These are phyloP conservation scores for Doryteuthis pealeii DNA, from an alignment of 1,140 invertebrate genomes.

Conservation along the genomic window DNA sequence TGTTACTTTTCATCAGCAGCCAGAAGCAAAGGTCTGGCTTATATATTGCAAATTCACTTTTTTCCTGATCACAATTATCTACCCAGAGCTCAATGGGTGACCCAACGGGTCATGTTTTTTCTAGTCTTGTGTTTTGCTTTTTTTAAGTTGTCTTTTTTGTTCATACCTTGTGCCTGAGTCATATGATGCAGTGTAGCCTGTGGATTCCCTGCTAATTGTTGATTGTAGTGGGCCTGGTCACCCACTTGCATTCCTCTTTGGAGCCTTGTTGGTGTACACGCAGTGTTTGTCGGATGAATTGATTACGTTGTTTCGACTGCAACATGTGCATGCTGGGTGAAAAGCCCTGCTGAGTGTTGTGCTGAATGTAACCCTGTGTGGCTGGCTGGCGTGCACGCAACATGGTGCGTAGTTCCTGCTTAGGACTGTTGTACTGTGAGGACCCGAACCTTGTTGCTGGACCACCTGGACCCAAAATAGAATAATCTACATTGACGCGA, in stretches of 20 bases:
- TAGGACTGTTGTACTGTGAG: slow-evolving; percentile 9
- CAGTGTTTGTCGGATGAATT: slow-evolving; percentile 63
- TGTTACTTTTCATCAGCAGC: too few relatives aligned
- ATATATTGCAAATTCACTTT: too few relatives aligned
- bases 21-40: too few relatives aligned
- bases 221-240: slow-evolving; percentile 43
- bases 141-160: too few relatives aligned
- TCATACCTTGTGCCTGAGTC: background rate
- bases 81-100: too few relatives aligned
- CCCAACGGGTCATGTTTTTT: too few relatives aligned
- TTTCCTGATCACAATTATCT: too few relatives aligned
- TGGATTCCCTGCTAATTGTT: slow-evolving; percentile 55
- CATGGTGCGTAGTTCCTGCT: slow-evolving; percentile 23
- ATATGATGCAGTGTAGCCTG: slow-evolving; percentile 67
- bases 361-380: slow-evolving; percentile 55
- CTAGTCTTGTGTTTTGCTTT: too few relatives aligned
- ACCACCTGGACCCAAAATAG: background rate
- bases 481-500: too few relatives aligned
- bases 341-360: slow-evolving; percentile 56
- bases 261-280: slow-evolving; percentile 14
- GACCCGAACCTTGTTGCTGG: background rate
- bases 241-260: background rate
- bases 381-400: slow-evolving; percentile 36
- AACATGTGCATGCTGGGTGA: slow-evolving; percentile 63
- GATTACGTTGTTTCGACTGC: slow-evolving; percentile 48